Base-by-base conservation (phyloP, 2,888 invertebrate genomes). In the Hyposoter didymator region DNA sequence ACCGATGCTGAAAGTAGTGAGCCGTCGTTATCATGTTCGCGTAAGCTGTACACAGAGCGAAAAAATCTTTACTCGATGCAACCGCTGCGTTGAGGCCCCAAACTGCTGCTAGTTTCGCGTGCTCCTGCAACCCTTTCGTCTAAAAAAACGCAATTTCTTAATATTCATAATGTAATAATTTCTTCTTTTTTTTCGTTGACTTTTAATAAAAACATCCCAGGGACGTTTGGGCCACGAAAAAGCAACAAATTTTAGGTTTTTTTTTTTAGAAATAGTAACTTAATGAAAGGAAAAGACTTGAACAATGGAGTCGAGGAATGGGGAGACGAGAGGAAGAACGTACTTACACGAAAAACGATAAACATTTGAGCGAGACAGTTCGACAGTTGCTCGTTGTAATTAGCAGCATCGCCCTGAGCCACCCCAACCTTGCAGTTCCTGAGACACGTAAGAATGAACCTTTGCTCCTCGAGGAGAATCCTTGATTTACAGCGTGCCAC, bases 71-170 rank as follows among this genome's bases (percentile, higher is more conserved):
- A 85, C 94, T 95, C 0, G 95, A 94, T 67, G 94, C 91, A 17
- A 95, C 88, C 0, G 95, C 95, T 83, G 94, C 94, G 75, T 94
- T 95, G 64, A 96, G 90, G 32, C 95, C 94, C 95, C 96, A 95
- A 80, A 95, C 94, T 0, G 96, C 96, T 3, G 96, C 95, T 75
- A 96, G 90, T 70, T 94, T 94, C 0, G 96, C 95, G 72, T 95
- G 95, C 14, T 92, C 89, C 89, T 92, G 93, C 91, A 93, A 92
- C 5, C 91, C 88, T 86, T 92, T 92, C 0, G 82, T 80, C 92
- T 93, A 35, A 14, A 83, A 17, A 82, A 39, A 74, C 28, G 39
- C 19, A 49, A 49, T 8, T n/a, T 17, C 19, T 47, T 17, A 45
- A 32, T n/a, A n/a, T n/a, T n/a, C n/a, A n/a, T n/a, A n/a, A n/a